A percentile compares a stretch with the other conserved stretches of the same genome.
phyloP scores from a whole-genome alignment of 2,113 vertebrate species.

The Tupaia tana region DNA sequence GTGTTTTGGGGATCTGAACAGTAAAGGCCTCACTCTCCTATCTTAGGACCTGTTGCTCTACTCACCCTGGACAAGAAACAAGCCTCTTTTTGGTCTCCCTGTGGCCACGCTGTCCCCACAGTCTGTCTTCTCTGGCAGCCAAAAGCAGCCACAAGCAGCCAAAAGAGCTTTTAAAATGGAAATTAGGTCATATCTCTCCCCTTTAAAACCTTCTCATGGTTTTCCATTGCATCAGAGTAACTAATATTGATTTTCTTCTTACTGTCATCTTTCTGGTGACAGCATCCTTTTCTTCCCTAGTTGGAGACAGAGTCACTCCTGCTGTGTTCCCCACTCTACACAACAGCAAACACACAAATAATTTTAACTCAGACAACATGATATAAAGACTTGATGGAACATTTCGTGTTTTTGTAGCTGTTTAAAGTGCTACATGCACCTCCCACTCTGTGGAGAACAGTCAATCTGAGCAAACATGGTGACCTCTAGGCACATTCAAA shows the following conservation, averaged over 20 bases:
- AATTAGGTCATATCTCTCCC: background rate
- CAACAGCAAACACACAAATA: background rate
- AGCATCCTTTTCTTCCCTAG: background rate
- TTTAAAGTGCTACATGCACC: background rate
- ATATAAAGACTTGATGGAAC: background rate
- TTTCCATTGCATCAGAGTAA: background rate
- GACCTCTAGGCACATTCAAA: too few relatives aligned
- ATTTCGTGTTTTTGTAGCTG: background rate
- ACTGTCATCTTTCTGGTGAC: background rate
- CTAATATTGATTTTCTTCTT: background rate
- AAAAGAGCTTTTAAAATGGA: conserved; percentile 10
- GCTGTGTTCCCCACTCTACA: background rate
- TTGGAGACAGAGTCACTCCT: fast-evolving
- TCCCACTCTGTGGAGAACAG: too few relatives aligned
- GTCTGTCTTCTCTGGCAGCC: background rate
- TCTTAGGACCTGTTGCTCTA: background rate
- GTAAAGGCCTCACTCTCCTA: background rate
- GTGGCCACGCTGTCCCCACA: background rate
- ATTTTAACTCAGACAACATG: background rate
- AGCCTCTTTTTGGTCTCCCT: background rate
- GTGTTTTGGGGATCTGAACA: background rate
- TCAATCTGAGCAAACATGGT: too few relatives aligned
- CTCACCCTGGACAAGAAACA: background rate
- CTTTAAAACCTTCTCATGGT: background rate
- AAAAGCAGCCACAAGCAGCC: background rate